A percentile compares a stretch with the other conserved stretches of the same genome.
Evolutionary conservation across 2,888 invertebrate species (phyloP).

Genomic region (Apeira syringaria): DNA sequence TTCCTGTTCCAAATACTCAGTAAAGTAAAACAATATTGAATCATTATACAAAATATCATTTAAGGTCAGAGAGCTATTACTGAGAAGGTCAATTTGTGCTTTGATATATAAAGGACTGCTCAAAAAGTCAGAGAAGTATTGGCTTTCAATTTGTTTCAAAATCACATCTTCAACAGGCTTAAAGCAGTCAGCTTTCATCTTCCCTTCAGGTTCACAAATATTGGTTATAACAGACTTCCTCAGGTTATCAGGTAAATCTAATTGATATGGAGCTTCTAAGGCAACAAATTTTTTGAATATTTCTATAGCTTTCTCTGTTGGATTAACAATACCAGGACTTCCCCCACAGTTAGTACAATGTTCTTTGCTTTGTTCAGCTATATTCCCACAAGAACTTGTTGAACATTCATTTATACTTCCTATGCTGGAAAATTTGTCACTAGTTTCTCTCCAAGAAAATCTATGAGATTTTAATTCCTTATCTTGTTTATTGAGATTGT

Average conservation of each 20-base stretch:
- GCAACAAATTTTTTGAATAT: conserved; percentile 92
- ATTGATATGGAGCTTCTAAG: conserved; percentile 85
- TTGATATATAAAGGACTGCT: conserved; percentile 94
- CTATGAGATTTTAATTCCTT: conserved; percentile 45
- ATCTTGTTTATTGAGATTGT: conserved; percentile 34
- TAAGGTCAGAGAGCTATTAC: conserved; percentile 90
- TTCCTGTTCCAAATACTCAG: conserved; percentile 98
- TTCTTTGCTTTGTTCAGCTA: conserved; percentile 41
- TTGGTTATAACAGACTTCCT: conserved; percentile 85
- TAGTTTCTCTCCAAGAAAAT: conserved; percentile 49
- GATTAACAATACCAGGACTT: conserved; percentile 42
- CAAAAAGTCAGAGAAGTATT: conserved; percentile 91
- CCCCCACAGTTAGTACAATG: conserved; percentile 24
- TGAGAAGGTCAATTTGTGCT: conserved; percentile 96
- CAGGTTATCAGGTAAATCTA: conserved; percentile 83
- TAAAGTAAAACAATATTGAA: conserved; percentile 95
- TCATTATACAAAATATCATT: conserved; percentile 96
- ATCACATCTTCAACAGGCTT: conserved; percentile 88
- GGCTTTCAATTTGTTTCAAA: conserved; percentile 86
- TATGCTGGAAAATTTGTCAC: conserved; percentile 36
- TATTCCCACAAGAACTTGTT: conserved; percentile 60
- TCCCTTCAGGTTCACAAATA: conserved; percentile 86
- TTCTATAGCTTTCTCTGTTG: conserved; percentile 85
- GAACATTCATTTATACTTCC: conserved; percentile 48
- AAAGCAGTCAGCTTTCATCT: conserved; percentile 88